Base-by-base conservation (phyloP, 1,140 invertebrate species). In the Drosophila pruinosa region DNA sequence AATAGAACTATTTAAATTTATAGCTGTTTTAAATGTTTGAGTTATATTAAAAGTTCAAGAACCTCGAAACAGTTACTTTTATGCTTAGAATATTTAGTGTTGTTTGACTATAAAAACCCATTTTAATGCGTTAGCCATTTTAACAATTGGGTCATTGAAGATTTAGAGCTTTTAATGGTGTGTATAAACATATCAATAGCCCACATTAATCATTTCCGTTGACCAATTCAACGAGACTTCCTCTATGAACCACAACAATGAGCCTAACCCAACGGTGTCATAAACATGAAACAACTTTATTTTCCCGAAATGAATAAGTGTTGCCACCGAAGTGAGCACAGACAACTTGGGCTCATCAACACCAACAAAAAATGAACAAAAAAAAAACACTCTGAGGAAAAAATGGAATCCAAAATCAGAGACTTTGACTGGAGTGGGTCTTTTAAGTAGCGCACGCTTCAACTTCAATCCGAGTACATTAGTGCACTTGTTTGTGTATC, bases 211-310 rank as follows among this genome's bases (percentile, higher is more conserved):
- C 77, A 79, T 79, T 79, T 79, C 77, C 57, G 45, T 43, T 79
- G 70, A 65, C 71, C 70, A 75, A 72, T 70, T 53, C 76, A 75
- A 57, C 28, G 21, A 39, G 14, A 70, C 50, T 78, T 78, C 76
- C 76, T 64, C 53, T 75, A 3, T 58, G 5, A 14, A 50, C 28
- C 19, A 21, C 39, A 24, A 34, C 14, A 19, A 58, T 48, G 52
- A 38, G 52, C 7, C 8, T 15, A 15, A 2, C 41, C 12, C 24
- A 14, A 47, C 50, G 8, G 28, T 73, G 63, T 73, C 74, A 82
- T 82, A 74, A 81, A 69, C 64, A 63, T 74, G 75, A 53, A 78
- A 68, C 71, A 81, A 74, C 75, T 64, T 73, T 73, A 82, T 72
- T 81, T 65, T 59, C 10, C 14, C 61, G 36, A 65, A 75, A 76